These are phyloP conservation scores for Xyrauchen texanus DNA, from an alignment of 2,113 vertebrate species.

Conservation along the genomic window DNA sequence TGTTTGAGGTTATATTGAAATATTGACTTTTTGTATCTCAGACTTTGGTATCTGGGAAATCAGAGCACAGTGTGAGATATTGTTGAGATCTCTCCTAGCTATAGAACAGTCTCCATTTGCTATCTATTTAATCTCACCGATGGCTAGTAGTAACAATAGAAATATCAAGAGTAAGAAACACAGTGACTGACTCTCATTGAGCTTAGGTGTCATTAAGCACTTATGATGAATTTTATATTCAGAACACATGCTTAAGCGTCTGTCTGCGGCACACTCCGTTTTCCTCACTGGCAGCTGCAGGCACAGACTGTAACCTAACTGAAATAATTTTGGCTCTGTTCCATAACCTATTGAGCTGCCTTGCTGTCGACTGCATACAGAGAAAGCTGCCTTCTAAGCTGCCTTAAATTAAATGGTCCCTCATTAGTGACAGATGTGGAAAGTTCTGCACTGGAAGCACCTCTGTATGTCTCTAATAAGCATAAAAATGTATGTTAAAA, in stretches of 20 bases:
- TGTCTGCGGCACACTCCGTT: not conserved
- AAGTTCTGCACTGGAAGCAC: not conserved
- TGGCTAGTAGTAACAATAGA: not conserved
- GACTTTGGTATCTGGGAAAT: no score
- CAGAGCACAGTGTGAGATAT: no score
- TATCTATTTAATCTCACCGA: no score
- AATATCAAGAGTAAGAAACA: not conserved
- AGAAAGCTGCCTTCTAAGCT: not conserved
- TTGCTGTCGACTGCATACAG: not conserved
- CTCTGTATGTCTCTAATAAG: no score
- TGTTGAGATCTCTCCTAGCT: no score
- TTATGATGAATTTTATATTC: not conserved
- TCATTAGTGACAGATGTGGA: not conserved
- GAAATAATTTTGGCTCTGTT: not conserved
- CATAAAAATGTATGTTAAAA: no score
- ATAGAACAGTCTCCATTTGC: no score
- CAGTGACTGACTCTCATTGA: slow-evolving; percentile 3
- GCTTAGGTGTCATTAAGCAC: not conserved
- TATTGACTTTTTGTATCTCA: no score
- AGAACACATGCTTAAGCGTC: not conserved
- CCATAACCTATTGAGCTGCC: not conserved
- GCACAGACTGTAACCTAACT: not conserved
- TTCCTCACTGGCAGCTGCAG: slow-evolving; percentile 17
- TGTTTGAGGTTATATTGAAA: no score
- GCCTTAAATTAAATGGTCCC: not conserved